A percentile compares a stretch with the other conserved stretches of the same genome.
phyloP scores from a whole-genome alignment of 2,888 invertebrate genomes.

The Conistra vaccinii region DNA sequence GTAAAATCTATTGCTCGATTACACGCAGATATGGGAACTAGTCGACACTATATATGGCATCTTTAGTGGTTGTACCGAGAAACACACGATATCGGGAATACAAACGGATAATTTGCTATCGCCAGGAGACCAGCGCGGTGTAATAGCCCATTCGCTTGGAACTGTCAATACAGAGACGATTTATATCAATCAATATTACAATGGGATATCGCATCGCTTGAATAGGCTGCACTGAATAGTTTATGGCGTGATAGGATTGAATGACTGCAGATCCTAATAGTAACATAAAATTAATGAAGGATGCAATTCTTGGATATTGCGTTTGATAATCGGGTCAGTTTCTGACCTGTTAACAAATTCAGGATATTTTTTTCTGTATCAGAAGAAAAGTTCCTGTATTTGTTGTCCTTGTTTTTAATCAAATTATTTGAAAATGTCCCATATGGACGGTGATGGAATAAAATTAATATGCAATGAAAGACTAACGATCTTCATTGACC shows the following conservation, averaged over 20 bases:
- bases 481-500: too few species aligned
- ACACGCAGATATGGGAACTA: slow-evolving; percentile 20
- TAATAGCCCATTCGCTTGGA: slow-evolving; percentile 51
- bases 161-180: slow-evolving; percentile 43
- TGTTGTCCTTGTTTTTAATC: too few species aligned
- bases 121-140: slow-evolving; percentile 42
- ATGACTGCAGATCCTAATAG: slow-evolving; percentile 48
- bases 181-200: slow-evolving; percentile 61
- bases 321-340: background rate
- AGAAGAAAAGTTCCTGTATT: too few species aligned
- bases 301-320: slow-evolving; percentile 8
- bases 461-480: too few species aligned
- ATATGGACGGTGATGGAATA: too few species aligned
- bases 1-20: slow-evolving; percentile 24
- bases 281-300: slow-evolving; percentile 10
- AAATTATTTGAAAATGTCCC: too few species aligned
- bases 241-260: slow-evolving; percentile 21
- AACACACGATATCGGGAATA: slow-evolving; percentile 39
- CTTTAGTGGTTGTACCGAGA: slow-evolving; percentile 40
- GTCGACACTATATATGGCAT: slow-evolving; percentile 6
- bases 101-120: slow-evolving; percentile 62
- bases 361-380: too few species aligned
- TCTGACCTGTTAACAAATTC: background rate
- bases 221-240: slow-evolving; percentile 43
- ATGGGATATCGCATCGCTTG: slow-evolving; percentile 44